Evolutionary conservation across 2,113 vertebrate genomes (phyloP).

Genomic region (Semicossyphus pulcher): DNA sequence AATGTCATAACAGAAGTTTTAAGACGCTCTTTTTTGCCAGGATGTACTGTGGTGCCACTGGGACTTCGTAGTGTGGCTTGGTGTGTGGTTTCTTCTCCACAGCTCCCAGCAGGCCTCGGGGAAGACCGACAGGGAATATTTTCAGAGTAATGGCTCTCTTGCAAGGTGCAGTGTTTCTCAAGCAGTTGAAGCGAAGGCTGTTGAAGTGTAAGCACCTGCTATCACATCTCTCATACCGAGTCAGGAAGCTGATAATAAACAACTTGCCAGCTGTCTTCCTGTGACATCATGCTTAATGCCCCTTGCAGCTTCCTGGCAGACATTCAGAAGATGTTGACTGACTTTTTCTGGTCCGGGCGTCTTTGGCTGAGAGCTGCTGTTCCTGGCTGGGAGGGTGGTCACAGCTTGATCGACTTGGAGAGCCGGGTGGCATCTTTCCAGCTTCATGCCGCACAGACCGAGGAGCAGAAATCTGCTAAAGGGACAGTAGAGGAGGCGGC

Average conservation of each 20-base stretch:
- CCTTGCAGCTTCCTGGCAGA: conserved; percentile 47
- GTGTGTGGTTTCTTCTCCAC: conserved; percentile 24
- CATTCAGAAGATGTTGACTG: conserved; percentile 35
- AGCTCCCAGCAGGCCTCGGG: conserved; percentile 39
- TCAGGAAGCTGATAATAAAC: conserved; percentile 54
- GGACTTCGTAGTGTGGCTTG: background rate
- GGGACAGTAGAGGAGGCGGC: conserved; percentile 19
- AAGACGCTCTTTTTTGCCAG: background rate
- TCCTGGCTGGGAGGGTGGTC: conserved; percentile 19
- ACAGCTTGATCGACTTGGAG: conserved; percentile 31
- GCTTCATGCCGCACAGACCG: conserved; percentile 4
- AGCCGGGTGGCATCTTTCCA: conserved; percentile 52
- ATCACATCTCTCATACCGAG: conserved; percentile 24
- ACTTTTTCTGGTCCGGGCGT: conserved; percentile 21
- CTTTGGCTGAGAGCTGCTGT: conserved; percentile 27
- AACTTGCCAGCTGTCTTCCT: conserved; percentile 55
- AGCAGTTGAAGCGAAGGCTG: conserved; percentile 35
- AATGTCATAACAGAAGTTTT: conserved; percentile 19
- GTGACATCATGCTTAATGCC: conserved; percentile 58
- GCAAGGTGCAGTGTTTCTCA: conserved; percentile 42
- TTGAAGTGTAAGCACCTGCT: conserved; percentile 46
- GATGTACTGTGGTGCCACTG: background rate
- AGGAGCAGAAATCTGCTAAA: conserved; percentile 19
- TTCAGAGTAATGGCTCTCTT: conserved; percentile 46
- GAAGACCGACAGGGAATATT: conserved; percentile 20